A percentile compares a stretch with the other conserved stretches of the same genome.
These are phyloP conservation scores for Chloroceryle amazona DNA, from an alignment of 2,797 vertebrate species.

Conservation along the genomic window DNA sequence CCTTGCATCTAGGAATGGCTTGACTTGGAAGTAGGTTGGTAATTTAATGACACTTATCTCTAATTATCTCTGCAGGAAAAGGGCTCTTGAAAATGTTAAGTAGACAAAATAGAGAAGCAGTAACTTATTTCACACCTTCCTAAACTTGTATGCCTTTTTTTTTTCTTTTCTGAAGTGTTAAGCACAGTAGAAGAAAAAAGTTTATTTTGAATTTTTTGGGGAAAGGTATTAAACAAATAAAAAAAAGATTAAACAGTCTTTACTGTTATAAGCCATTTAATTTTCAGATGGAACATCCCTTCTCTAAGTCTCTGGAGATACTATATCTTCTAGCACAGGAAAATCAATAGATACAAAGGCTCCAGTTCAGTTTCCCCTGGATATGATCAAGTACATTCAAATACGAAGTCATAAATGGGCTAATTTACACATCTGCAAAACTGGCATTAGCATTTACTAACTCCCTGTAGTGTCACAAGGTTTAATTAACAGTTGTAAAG, in stretches of 20 bases:
- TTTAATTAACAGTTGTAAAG: conserved; percentile 61
- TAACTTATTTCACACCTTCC: neutral
- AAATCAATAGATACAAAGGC: conserved; percentile 28
- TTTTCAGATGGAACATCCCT: neutral
- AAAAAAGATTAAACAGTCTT: neutral
- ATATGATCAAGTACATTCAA: conserved; percentile 35
- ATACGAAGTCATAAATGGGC: conserved; percentile 47
- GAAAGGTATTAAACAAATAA: neutral
- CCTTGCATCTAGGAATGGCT: neutral
- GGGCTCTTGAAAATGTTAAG: neutral
- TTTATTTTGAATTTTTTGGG: neutral
- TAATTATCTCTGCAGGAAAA: neutral
- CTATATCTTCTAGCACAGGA: neutral
- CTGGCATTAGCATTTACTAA: conserved; percentile 39
- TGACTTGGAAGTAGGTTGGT: neutral
- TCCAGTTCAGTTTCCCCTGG: conserved; percentile 31
- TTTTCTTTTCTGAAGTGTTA: neutral
- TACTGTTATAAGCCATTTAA: neutral
- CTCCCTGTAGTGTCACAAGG: conserved; percentile 31
- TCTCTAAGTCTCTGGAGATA: neutral
- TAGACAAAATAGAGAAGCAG: neutral
- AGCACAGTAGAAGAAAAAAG: neutral
- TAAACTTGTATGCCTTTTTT: neutral
- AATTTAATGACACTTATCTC: neutral
- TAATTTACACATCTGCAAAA: conserved; percentile 62